Evolutionary conservation across 2,888 invertebrate species (phyloP).

Genomic region (Dolichopus griseipennis): DNA sequence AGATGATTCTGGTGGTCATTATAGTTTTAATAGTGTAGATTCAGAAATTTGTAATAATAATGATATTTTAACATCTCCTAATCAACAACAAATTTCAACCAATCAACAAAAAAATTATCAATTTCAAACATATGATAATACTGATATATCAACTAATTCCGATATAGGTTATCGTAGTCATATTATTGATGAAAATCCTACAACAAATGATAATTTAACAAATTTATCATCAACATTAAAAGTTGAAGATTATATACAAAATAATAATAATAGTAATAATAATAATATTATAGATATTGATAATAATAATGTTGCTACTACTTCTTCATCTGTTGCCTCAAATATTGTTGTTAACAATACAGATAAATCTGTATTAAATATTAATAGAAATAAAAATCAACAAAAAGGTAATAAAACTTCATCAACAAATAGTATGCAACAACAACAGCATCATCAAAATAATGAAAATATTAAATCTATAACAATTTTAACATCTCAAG

Average conservation of each 20-base stretch:
- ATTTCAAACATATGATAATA: constrained; percentile 22
- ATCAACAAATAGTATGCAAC: constrained; percentile 17
- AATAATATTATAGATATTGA: not conserved
- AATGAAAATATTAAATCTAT: constrained; percentile 19
- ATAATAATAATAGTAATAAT: constrained; percentile 10
- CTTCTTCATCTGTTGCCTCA: not conserved
- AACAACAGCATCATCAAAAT: constrained; percentile 19
- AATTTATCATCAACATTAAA: constrained; percentile 20
- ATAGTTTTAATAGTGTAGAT: constrained; percentile 21
- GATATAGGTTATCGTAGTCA: constrained; percentile 21
- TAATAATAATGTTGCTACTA: constrained; percentile 7
- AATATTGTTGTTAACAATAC: not conserved
- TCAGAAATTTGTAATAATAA: constrained; percentile 27
- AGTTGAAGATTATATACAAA: constrained; percentile 23
- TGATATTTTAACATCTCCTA: constrained; percentile 28
- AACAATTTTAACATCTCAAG: constrained; percentile 14
- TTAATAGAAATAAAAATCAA: not conserved
- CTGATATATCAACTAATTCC: constrained; percentile 21
- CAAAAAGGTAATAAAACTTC: not conserved
- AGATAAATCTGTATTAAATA: not conserved
- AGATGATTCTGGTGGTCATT: constrained; percentile 33
- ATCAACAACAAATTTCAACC: constrained; percentile 26
- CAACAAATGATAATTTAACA: constrained; percentile 26
- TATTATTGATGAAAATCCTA: constrained; percentile 26
- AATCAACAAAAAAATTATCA: constrained; percentile 13